Conservation (phyloP, 2,888 invertebrate species). For the Eristalis pertinax region DNA sequence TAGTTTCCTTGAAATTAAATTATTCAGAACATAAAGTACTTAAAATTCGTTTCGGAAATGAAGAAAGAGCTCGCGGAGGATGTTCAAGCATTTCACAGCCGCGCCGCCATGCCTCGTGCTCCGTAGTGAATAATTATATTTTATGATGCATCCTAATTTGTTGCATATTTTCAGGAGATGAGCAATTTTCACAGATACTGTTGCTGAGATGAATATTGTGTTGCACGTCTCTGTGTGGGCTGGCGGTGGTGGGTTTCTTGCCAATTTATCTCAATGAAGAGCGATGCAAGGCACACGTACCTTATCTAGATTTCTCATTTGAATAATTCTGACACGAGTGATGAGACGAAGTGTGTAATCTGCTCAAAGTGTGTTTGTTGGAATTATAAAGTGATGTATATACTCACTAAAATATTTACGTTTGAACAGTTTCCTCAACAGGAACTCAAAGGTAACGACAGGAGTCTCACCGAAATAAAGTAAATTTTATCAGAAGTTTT, state of each 20-base stretch:
- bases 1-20: slow-evolving; percentile 52
- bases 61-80: slow-evolving; percentile 34
- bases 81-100: slow-evolving; percentile 23
- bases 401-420: background rate
- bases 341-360: background rate
- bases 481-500: background rate
- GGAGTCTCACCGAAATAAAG: background rate
- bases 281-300: background rate
- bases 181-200: background rate
- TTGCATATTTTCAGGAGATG: slow-evolving; percentile 20
- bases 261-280: background rate
- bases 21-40: slow-evolving; percentile 64
- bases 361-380: background rate
- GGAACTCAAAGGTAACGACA: no score
- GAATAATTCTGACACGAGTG: background rate
- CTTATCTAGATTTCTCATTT: background rate
- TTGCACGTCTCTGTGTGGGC: background rate
- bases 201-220: background rate
- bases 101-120: background rate
- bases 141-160: slow-evolving; percentile 39
- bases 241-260: background rate
- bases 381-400: background rate
- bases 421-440: background rate
- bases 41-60: slow-evolving; percentile 59
- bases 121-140: slow-evolving; percentile 35